Conservation (phyloP, 2,113 vertebrate species). For the Tyto alba region DNA sequence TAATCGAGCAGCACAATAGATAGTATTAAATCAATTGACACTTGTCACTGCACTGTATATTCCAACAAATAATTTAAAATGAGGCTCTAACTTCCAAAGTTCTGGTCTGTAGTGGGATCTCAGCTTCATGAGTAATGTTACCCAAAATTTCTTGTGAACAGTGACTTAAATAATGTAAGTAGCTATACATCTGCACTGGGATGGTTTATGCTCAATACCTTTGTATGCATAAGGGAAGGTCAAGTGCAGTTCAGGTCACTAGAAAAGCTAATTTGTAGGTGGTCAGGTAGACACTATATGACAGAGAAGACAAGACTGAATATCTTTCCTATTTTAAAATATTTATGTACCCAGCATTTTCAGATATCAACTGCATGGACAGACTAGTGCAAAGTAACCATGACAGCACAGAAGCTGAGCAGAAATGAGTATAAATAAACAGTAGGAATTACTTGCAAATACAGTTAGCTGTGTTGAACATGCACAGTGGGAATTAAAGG, state of each 20-base stretch:
- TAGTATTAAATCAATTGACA: not conserved
- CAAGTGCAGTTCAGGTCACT: not conserved
- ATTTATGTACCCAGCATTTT: not conserved
- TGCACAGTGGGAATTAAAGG: not conserved
- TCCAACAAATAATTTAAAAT: not conserved
- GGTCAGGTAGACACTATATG: not conserved
- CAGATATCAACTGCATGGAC: not conserved
- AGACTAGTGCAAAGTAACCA: not conserved
- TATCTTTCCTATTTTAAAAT: not conserved
- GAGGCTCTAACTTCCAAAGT: not conserved
- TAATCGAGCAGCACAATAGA: not conserved
- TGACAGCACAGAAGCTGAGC: not conserved
- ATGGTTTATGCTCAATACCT: not conserved
- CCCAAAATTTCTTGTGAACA: not conserved
- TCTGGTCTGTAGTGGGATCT: not conserved
- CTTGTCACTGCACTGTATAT: not conserved
- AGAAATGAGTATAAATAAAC: not conserved
- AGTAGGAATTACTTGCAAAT: not conserved
- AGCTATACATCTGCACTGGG: not conserved
- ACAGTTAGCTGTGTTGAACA: not conserved
- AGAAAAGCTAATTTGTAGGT: not conserved
- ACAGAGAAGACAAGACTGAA: not conserved
- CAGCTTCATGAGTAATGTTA: not conserved
- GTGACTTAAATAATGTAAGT: not conserved
- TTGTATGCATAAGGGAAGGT: not conserved